Base-by-base conservation (phyloP, 92 coral and sea anemone species). In the Virgularia gustaviana region DNA sequence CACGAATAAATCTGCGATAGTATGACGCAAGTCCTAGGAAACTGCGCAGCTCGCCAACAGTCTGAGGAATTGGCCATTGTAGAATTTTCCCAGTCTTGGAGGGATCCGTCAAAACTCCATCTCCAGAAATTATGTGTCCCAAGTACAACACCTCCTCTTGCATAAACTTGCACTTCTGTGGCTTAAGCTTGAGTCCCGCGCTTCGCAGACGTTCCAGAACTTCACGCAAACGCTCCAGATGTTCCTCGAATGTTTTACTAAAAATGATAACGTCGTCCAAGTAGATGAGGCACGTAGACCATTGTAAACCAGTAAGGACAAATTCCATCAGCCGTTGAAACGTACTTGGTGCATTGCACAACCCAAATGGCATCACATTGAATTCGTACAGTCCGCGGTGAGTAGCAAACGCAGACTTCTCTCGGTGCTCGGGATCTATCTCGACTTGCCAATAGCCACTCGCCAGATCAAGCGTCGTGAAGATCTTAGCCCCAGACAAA, bases 291-390 rank as follows among this genome's bases (percentile, higher is more conserved):
- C 36, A 57, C 9, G 29, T 57, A 9, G 63, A 57, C 63, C 63
- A 57, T 36, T 7, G 9, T 36, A 57, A 19, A 1, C 63, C 63
- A 7, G 63, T 19, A 16, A 2, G 29, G 15, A 57, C 35, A 11
- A 24, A 25, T 28, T 57, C 2, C 35, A 19, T 57, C 13, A 57
- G 29, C 12, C 36, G 63, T 19, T 57, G 63, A 28, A 6, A 57
- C 13, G 63, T 57, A 25, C 63, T 57, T 57, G 63, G 63, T 11
- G 36, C 35, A n/a, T 57, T 57, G 63, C 63, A 57, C 10, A 57
- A 24, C 32, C 63, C 63, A 57, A 57, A 57, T 28, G 63, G 63
- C 63, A 57, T 57, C 9, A 57, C 63, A 7, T 57, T 57, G 29
- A 57, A 57, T 57, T 57, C 63, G 35, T 57, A 57, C 1, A 57